Percentiles rank a stretch among this genome's conserved stretches.
Evolutionary conservation across 2,888 invertebrate species (phyloP).

Genomic region (Phalera bucephala): DNA sequence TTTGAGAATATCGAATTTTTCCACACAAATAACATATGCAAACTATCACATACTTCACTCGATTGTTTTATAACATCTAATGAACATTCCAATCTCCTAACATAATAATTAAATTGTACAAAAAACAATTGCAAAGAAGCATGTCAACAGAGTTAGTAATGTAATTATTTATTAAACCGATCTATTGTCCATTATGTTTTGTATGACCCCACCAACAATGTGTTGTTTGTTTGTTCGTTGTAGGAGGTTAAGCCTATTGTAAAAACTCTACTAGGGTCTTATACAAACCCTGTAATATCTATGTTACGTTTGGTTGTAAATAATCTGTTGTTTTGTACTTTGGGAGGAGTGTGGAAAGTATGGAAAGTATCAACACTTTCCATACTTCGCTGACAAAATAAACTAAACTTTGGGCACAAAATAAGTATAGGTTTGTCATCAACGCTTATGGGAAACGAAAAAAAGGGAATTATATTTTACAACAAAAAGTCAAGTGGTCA

Average conservation of each 20-base stretch:
- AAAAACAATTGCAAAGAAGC: conserved; percentile 21
- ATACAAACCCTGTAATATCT: conserved; percentile 32
- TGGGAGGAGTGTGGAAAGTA: too few species aligned
- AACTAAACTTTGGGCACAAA: too few species aligned
- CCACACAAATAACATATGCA: conserved; percentile 6
- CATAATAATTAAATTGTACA: conserved; percentile 26
- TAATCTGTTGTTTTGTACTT: too few species aligned
- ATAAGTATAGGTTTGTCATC: too few species aligned
- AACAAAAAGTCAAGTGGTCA: too few species aligned
- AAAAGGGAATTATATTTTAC: too few species aligned
- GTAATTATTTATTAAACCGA: conserved; percentile 26
- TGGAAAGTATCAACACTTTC: too few species aligned
- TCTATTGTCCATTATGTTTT: conserved; percentile 20
- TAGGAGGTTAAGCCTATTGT: conserved; percentile 19
- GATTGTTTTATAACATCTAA: conserved; percentile 31
- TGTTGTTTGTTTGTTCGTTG: conserved; percentile 10
- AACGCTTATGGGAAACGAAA: too few species aligned
- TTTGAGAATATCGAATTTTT: too few species aligned
- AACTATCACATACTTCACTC: conserved; percentile 12
- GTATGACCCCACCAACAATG: conserved; percentile 26
- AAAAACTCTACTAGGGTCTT: conserved; percentile 37
- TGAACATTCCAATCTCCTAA: conserved; percentile 29
- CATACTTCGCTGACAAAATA: too few species aligned
- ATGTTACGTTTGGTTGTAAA: background rate
- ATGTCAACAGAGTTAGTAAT: conserved; percentile 23